Evolutionary conservation across 92 coral and sea anemone genomes (phyloP).

Genomic region (Actinostola sp.): DNA sequence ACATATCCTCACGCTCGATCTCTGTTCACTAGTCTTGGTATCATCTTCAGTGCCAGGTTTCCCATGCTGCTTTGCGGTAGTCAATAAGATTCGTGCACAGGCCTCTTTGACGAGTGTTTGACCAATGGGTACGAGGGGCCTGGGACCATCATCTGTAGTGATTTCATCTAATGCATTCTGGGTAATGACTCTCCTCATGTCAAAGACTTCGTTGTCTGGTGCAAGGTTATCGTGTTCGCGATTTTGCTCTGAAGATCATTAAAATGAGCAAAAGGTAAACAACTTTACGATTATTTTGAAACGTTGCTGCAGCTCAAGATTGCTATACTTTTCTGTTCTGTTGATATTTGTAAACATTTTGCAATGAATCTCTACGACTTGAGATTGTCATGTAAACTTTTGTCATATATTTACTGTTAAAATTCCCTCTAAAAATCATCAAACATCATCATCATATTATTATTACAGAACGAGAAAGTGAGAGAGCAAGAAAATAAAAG

Average conservation of each 20-base stretch:
- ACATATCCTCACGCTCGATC: not conserved
- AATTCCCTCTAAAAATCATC: too few relatives aligned
- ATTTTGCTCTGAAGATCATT: not conserved
- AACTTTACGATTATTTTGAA: too few relatives aligned
- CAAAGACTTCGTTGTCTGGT: not conserved
- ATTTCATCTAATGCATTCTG: slow-evolving; percentile 8
- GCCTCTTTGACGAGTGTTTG: slow-evolving; percentile 56
- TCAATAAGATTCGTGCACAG: slow-evolving; percentile 45
- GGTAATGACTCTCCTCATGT: slow-evolving; percentile 17
- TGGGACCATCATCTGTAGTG: not conserved
- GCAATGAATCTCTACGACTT: too few relatives aligned
- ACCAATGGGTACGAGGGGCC: slow-evolving; percentile 48
- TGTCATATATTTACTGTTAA: too few relatives aligned
- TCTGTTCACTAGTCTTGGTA: too few relatives aligned
- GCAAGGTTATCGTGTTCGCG: not conserved
- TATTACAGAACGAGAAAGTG: not conserved
- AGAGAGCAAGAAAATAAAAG: not conserved
- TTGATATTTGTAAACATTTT: too few relatives aligned
- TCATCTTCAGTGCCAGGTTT: too few relatives aligned
- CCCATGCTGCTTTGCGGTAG: slow-evolving; percentile 5
- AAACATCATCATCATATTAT: too few relatives aligned
- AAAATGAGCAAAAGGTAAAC: too few relatives aligned
- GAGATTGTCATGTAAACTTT: too few relatives aligned
- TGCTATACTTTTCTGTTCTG: too few relatives aligned
- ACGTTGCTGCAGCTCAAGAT: too few relatives aligned